Base-by-base conservation (phyloP, 2,888 invertebrate genomes). In the Pammene fasciana region DNA sequence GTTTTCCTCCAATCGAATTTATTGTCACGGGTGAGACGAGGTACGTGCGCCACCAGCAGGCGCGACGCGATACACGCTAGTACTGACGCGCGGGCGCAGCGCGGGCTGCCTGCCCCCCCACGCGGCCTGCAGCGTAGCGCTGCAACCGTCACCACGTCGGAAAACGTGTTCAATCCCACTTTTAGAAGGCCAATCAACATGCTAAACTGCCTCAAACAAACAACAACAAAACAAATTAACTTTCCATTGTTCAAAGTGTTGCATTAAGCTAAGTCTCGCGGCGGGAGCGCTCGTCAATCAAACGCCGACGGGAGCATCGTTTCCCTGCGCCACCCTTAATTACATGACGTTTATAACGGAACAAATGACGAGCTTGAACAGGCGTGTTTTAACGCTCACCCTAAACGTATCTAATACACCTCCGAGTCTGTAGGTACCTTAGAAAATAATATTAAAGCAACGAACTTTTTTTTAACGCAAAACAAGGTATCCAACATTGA, bases 21-120 rank as follows among this genome's bases (percentile, higher is more conserved):
- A 92, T 92, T 92, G 92, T 92, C 92, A 92, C 92, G 88, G 82
- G 76, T 78, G 65, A 72, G 82, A 71, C 71, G 75, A 74, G 68
- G 73, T 75, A 78, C 71, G 73, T 76, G 75, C 78, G 75, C 82
- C 84, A 88, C 87, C 80, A 84, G 84, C 82, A 86, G 79, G 80
- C 89, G 87, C 91, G 88, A 75, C 85, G 86, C 83, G 81, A 76
- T 81, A 81, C 87, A 79, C 79, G 80, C 76, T 78, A 78, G 77
- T 73, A 88, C 88, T 86, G 85, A n/a, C 62, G 62, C 62, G 50
- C 50, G n/a, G 82, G 78, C 78, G 84, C 80, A 16, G 85, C 83
- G 83, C 80, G 82, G 83, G 82, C 82, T 72, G 71, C 71, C 76
- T 71, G 74, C 71, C 74, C 64, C 66, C 72, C 80, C 73, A 78